Base-by-base conservation (phyloP, 2,113 vertebrate species). In the Rynchops niger region DNA sequence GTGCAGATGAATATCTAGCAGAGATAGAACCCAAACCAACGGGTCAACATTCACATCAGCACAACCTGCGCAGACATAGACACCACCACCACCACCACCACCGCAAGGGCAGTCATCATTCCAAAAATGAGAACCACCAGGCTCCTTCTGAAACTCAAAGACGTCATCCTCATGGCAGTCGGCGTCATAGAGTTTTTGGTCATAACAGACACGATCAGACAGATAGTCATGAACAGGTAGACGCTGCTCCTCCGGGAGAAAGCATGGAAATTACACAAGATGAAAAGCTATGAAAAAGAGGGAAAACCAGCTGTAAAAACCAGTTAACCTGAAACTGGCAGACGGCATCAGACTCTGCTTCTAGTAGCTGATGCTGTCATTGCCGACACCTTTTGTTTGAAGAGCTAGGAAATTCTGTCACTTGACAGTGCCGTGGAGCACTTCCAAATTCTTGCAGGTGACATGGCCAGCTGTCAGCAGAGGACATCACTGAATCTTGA, bases 341-440 rank as follows among this genome's bases (percentile, higher is more conserved):
- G 61, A 96, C 93, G 92, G 96, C 97, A 93, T 92, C 98, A 85
- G 98, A 96, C 45, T 93, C 71, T 17, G 11, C 73, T 65, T 94
- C 97, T 29, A 94, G 97, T 91, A 99, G 98, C 98, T 99, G 99
- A 98, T 99, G 99, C 97, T 99, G 99, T 97, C 99, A 99, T 95
- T 99, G 99, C 90, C 98, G 99, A 90, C 98, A 98, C 97, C 98
- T 99, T 98, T 94, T 99, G 74, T 98, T 98, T 90, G 98, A 98
- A 23, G 96, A 98, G 56, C 90, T 94, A 43, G 97, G 97, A 61
- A 98, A 98, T 82, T 96, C 98, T 27, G 97, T 97, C 95, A 98
- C 98, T 96, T 99, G 99, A 99, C 99, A 98, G 96, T 99, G 99
- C 94, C 92, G 95, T 2, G 98, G 98, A 96, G 98, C 91, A 34